phyloP scores from a whole-genome alignment of 1,140 invertebrate species.

The Mizuhopecten yessoensis region DNA sequence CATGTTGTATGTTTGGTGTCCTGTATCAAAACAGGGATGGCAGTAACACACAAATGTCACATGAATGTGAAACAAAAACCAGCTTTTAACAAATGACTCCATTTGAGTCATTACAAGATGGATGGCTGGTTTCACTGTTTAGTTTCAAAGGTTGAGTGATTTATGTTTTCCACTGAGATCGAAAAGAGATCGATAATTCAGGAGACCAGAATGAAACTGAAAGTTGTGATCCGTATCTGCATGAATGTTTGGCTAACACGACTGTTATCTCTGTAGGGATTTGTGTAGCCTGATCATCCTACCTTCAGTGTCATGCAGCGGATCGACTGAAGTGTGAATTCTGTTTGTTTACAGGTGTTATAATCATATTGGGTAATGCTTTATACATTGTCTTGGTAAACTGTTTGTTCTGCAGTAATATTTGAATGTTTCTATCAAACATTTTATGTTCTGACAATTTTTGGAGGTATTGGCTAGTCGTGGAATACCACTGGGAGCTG shows the following conservation, averaged over 20 bases:
- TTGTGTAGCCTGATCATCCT: background rate
- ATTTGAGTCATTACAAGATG: background rate
- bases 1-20: no score
- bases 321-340: background rate
- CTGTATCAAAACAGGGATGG: background rate
- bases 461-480: background rate
- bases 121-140: background rate
- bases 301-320: background rate
- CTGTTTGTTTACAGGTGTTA: background rate
- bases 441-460: background rate
- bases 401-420: background rate
- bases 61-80: background rate
- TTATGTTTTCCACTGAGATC: background rate
- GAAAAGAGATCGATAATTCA: constrained; percentile 19
- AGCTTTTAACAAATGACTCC: background rate
- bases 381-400: background rate
- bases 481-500: background rate
- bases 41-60: background rate
- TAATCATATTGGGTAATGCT: background rate
- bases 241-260: background rate
- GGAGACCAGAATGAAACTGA: background rate
- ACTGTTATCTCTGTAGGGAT: no score
- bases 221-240: background rate
- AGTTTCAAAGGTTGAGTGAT: background rate
- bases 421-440: background rate